Percentiles rank a stretch among this genome's conserved stretches.
Evolutionary conservation across 2,888 invertebrate species (phyloP).

Genomic region (Falcaria lacertinaria): DNA sequence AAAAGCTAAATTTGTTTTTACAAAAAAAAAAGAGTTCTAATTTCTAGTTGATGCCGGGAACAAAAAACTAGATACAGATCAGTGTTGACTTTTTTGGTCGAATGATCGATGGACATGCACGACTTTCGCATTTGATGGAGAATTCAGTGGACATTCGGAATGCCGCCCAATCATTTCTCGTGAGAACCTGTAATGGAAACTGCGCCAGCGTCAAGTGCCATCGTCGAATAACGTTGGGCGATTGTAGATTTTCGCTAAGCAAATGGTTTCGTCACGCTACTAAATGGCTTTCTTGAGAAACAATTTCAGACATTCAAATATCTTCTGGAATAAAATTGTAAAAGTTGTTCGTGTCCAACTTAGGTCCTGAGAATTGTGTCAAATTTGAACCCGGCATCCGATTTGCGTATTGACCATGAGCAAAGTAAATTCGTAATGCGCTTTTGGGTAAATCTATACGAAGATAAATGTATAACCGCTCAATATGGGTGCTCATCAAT

Average conservation of each 20-base stretch:
- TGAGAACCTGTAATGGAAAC: slow-evolving; percentile 60
- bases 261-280: slow-evolving; percentile 69
- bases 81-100: slow-evolving; percentile 65
- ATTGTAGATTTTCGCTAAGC: slow-evolving; percentile 70
- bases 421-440: not conserved
- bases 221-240: slow-evolving; percentile 58
- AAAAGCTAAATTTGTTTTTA: slow-evolving; percentile 5
- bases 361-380: slow-evolving; percentile 65
- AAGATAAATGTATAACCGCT: too few relatives aligned
- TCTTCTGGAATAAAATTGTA: slow-evolving; percentile 39
- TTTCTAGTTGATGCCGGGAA: slow-evolving; percentile 31
- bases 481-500: too few relatives aligned
- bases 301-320: slow-evolving; percentile 45
- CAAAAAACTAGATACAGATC: slow-evolving; percentile 51
- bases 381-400: slow-evolving; percentile 8
- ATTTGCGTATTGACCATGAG: not conserved
- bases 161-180: slow-evolving; percentile 69
- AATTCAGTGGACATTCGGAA: slow-evolving; percentile 66
- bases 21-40: slow-evolving; percentile 8
- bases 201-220: slow-evolving; percentile 53
- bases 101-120: slow-evolving; percentile 69
- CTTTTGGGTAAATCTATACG: not conserved
- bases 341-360: slow-evolving; percentile 41
- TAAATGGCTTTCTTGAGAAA: slow-evolving; percentile 64
- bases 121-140: slow-evolving; percentile 69